Conservation (phyloP, 1,140 invertebrate genomes). For the Thaumatotibia leucotreta region DNA sequence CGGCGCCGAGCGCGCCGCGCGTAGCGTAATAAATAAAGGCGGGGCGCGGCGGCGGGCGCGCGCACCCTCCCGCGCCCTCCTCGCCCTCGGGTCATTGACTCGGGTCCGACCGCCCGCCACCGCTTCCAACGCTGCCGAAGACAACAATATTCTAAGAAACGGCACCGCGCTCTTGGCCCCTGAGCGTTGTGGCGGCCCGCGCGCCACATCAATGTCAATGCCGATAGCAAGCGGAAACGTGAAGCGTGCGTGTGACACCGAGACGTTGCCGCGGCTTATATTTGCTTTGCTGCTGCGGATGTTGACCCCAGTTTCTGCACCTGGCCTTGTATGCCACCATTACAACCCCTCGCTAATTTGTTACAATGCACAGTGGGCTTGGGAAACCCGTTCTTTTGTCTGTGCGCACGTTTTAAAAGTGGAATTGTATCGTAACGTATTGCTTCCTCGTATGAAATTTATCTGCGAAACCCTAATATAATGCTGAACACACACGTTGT, state of each 20-base stretch:
- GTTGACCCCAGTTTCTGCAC: constrained; percentile 45
- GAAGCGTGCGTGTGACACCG: constrained; percentile 25
- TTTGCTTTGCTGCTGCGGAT: constrained; percentile 39
- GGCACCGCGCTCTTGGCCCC: constrained; percentile 49
- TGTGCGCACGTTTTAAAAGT: constrained; percentile 39
- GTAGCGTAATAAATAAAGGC: constrained; percentile 76
- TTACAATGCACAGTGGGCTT: constrained; percentile 14
- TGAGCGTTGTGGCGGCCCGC: constrained; percentile 24
- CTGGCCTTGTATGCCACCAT: constrained; percentile 26
- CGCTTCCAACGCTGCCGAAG: constrained; percentile 46
- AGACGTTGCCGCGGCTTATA: constrained; percentile 28
- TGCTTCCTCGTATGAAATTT: constrained; percentile 35
- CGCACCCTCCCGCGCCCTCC: constrained; percentile 69
- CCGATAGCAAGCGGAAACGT: constrained; percentile 38
- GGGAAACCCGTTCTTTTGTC: constrained; percentile 23
- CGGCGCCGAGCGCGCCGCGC: constrained; percentile 65
- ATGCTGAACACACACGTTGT: too few species aligned
- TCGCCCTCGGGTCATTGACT: constrained; percentile 68
- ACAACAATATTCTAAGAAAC: constrained; percentile 47
- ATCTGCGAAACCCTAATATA: too few species aligned
- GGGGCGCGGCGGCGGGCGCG: constrained; percentile 71
- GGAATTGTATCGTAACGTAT: constrained; percentile 26
- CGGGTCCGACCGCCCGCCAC: constrained; percentile 41
- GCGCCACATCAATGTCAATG: constrained; percentile 66
- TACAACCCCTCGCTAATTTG: constrained; percentile 27